A percentile compares a stretch with the other conserved stretches of the same genome.
Evolutionary conservation across 2,888 invertebrate species (phyloP).

Genomic region (Caenorhabditis sp.): DNA sequence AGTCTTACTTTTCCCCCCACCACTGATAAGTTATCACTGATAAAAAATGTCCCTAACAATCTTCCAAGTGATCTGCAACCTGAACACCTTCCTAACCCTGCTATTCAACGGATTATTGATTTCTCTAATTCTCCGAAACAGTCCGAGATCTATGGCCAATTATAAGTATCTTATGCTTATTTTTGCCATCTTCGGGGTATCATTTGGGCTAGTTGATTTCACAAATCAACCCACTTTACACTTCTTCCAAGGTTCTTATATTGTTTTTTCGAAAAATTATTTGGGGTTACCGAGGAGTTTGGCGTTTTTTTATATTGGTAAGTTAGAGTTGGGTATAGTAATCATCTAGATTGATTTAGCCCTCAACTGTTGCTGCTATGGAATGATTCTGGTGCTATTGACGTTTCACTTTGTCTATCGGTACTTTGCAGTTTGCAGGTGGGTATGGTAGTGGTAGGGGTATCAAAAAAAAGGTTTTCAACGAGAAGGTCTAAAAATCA

Average conservation of each 20-base stretch:
- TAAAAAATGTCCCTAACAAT: too few species aligned
- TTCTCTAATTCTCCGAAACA: constrained; percentile 28
- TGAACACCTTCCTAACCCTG: too few species aligned
- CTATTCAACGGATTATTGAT: constrained; percentile 8
- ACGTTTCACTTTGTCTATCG: constrained; percentile 42
- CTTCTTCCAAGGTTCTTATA: constrained; percentile 16
- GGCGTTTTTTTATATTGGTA: constrained; percentile 37
- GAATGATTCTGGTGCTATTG: constrained; percentile 22
- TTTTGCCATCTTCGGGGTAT: constrained; percentile 31
- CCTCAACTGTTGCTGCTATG: background rate
- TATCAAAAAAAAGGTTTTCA: too few species aligned
- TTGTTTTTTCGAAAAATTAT: constrained; percentile 26
- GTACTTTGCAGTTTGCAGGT: constrained; percentile 42
- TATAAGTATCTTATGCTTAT: constrained; percentile 56
- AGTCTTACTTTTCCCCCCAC: too few species aligned
- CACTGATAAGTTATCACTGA: too few species aligned
- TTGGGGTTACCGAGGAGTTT: constrained; percentile 19
- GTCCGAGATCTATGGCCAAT: constrained; percentile 27
- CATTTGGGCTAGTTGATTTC: constrained; percentile 37
- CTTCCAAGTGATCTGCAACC: too few species aligned
- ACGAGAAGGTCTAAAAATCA: too few species aligned
- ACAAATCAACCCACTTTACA: constrained; percentile 50
- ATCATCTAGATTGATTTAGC: background rate
- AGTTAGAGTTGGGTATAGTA: background rate
- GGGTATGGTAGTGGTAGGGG: too few species aligned